Base-by-base conservation (phyloP, 2,113 vertebrate species). In the Arvicanthis niloticus region DNA sequence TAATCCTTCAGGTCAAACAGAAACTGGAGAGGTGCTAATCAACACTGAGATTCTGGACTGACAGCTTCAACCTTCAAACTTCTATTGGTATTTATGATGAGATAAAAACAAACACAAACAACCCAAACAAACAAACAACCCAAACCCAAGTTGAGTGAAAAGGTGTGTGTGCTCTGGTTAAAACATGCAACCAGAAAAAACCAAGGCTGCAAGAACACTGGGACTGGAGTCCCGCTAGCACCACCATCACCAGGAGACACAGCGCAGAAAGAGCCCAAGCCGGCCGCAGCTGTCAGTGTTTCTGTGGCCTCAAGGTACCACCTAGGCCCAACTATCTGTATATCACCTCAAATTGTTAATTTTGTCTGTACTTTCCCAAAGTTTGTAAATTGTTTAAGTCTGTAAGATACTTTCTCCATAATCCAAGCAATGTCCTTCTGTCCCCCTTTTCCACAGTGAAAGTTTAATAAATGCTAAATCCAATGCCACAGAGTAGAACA, bases 1-100 rank as follows among this genome's bases (percentile, higher is more conserved):
- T 98, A 98, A 98, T 98, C 94, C 92, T 98, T 98, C 97, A 97
- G 97, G 96, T 98, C 97, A 95, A 96, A 97, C 0, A 98, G 89
- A 97, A 98, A 97, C 95, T 98, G 82, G 89, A 98, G 94, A 98
- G 98, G 97, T 95, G 86, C 96, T 98, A 98, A 98, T 98, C 98
- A 99, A 98, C 94, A 95, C 12, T 80, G 94, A 97, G 98, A 98
- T 98, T 98, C 98, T 97, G 97, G 98, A 98, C 95, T 7, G 93
- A 98, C 97, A 98, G 97, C 97, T 98, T 98, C 91, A 97, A 97
- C 97, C 86, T 98, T 98, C 96, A 98, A 98, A 98, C 95, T 97
- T 97, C 97, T 96, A 98, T 95, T 98, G 98, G 96, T 94, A 95
- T 98, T 97, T 98, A 91, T 97, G 90, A 97, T 97, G 96, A 98